Evolutionary conservation across 2,888 invertebrate genomes (phyloP).

Genomic region (Alloplasta piceator): DNA sequence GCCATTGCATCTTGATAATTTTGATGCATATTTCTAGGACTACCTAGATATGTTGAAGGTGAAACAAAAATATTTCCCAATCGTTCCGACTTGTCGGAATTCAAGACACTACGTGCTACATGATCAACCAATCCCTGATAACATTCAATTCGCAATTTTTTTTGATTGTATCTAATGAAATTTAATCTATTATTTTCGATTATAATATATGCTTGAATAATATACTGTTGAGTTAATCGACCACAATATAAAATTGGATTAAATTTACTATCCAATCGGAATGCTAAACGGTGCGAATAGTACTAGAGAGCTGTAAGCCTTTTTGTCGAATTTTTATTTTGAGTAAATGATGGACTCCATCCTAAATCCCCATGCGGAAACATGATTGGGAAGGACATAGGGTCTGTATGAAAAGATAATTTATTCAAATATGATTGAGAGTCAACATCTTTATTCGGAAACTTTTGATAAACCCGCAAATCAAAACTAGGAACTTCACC

Average conservation of each 20-base stretch:
- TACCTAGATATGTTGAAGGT: too few species aligned
- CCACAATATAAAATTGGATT: conserved; percentile 18
- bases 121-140: conserved; percentile 42
- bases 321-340: not conserved
- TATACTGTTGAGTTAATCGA: conserved; percentile 21
- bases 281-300: conserved; percentile 33
- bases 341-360: conserved; percentile 19
- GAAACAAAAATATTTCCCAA: too few species aligned
- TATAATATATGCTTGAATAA: conserved; percentile 38
- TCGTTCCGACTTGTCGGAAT: too few species aligned
- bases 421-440: conserved; percentile 11
- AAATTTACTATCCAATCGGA: conserved; percentile 16
- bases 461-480: not conserved
- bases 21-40: too few species aligned
- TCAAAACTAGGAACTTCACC: not conserved
- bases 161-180: conserved; percentile 29
- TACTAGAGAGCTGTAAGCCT: conserved; percentile 16
- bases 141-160: conserved; percentile 40
- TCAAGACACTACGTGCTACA: not conserved
- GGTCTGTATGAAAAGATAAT: conserved; percentile 41
- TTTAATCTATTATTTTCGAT: conserved; percentile 40
- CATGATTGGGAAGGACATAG: conserved; percentile 44
- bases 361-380: conserved; percentile 50
- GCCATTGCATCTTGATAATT: too few species aligned
- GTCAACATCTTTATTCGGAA: not conserved